Evolutionary conservation across 2,113 vertebrate genomes (phyloP).

Genomic region (Mellivora capensis): DNA sequence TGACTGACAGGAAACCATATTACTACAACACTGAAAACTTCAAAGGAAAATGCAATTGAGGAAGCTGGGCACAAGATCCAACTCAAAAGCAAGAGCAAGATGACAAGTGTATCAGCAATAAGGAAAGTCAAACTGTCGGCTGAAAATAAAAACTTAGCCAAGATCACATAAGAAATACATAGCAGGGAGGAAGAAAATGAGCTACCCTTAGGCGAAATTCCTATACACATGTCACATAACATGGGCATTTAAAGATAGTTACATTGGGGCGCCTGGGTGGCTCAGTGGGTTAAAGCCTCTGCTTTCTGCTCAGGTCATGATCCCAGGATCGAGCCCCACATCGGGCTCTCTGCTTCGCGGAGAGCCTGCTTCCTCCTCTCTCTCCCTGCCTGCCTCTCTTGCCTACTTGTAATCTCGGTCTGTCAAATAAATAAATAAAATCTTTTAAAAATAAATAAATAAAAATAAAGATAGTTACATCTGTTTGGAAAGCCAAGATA

Average conservation of each 20-base stretch:
- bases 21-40: background rate
- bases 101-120: background rate
- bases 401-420: no score
- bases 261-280: no score
- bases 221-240: background rate
- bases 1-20: background rate
- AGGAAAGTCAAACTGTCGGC: background rate
- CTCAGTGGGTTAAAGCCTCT: no score
- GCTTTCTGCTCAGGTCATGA: no score
- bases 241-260: background rate
- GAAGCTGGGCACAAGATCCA: background rate
- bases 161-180: background rate
- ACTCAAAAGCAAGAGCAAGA: conserved; percentile 46
- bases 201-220: conserved; percentile 5
- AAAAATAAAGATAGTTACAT: background rate
- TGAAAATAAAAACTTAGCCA: conserved; percentile 48
- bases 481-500: conserved; percentile 12
- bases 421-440: no score
- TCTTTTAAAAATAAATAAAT: no score
- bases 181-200: background rate
- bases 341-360: no score
- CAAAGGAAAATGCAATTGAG: conserved; percentile 29
- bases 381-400: no score
- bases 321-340: no score
- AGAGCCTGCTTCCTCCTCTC: no score